A percentile compares a stretch with the other conserved stretches of the same genome.
These are phyloP conservation scores for Campaea margaritaria DNA, from an alignment of 2,888 invertebrate genomes.

Conservation along the genomic window DNA sequence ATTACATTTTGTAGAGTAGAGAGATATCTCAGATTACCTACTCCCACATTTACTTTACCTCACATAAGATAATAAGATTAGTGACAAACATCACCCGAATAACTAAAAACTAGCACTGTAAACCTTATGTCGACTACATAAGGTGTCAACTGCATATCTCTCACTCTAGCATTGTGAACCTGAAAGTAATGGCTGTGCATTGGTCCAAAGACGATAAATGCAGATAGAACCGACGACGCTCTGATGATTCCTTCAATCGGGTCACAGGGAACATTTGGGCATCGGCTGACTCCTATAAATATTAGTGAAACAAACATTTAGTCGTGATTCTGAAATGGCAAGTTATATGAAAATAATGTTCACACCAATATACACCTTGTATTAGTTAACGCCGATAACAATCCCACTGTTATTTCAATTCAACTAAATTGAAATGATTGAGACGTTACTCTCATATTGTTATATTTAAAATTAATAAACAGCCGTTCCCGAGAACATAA, in stretches of 20 bases:
- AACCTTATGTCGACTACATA: constrained; percentile 9
- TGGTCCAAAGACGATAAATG: constrained; percentile 54
- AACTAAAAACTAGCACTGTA: constrained; percentile 4
- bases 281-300: constrained; percentile 76
- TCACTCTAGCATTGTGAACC: constrained; percentile 8
- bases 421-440: too few species aligned
- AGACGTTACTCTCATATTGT: neutral
- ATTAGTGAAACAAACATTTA: constrained; percentile 59
- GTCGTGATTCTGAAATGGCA: constrained; percentile 7
- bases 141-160: constrained; percentile 11
- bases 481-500: neutral
- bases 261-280: constrained; percentile 82
- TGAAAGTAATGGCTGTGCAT: constrained; percentile 36
- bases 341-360: constrained; percentile 31
- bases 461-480: constrained; percentile 2
- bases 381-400: too few species aligned
- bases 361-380: neutral
- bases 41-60: neutral
- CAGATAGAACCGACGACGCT: constrained; percentile 56
- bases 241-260: constrained; percentile 62
- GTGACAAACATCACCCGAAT: neutral
- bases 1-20: constrained; percentile 3
- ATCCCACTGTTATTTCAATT: too few species aligned
- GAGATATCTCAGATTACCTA: constrained; percentile 16
- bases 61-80: neutral